These are phyloP conservation scores for Ophion slaviceki DNA, from an alignment of 2,888 invertebrate species.

Conservation along the genomic window DNA sequence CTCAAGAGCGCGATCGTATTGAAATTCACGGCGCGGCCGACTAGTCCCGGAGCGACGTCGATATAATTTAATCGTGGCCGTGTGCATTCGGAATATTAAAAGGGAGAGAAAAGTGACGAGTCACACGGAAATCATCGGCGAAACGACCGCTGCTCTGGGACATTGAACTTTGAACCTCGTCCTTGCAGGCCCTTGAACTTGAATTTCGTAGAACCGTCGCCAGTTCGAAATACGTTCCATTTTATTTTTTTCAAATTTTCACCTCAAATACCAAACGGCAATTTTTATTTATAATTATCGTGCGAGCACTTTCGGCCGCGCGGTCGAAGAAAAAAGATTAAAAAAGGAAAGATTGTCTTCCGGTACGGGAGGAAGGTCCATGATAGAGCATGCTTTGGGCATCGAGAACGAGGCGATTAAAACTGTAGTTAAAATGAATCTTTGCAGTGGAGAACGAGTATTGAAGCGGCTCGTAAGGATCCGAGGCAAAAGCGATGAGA, in stretches of 20 bases:
- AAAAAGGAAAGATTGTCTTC: not conserved
- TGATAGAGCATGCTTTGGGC: slow-evolving; percentile 24
- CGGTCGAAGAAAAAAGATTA: not conserved
- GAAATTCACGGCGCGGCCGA: slow-evolving; percentile 50
- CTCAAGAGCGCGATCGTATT: slow-evolving; percentile 24
- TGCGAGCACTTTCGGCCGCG: not conserved
- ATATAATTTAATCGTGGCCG: slow-evolving; percentile 55
- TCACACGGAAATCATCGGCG: not conserved
- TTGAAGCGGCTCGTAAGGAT: slow-evolving; percentile 74
- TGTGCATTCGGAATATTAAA: slow-evolving; percentile 63
- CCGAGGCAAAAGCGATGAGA: slow-evolving; percentile 71
- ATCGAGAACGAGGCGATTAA: slow-evolving; percentile 26
- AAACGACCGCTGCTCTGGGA: slow-evolving; percentile 5
- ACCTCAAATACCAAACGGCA: not conserved
- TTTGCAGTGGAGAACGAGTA: slow-evolving; percentile 78
- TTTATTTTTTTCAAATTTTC: not conserved
- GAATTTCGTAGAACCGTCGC: not conserved
- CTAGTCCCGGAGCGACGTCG: slow-evolving; percentile 1
- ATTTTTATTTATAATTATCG: not conserved
- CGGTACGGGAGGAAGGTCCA: not conserved
- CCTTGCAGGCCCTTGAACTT: slow-evolving; percentile 18
- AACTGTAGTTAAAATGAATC: slow-evolving; percentile 54
- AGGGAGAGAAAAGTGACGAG: slow-evolving; percentile 47
- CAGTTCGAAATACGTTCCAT: not conserved
- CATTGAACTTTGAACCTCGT: slow-evolving; percentile 59